Evolutionary conservation across 2,113 vertebrate species (phyloP), one percentile per base, ranked within the genome.

Genomic region (Callionymus lyra): DNA sequence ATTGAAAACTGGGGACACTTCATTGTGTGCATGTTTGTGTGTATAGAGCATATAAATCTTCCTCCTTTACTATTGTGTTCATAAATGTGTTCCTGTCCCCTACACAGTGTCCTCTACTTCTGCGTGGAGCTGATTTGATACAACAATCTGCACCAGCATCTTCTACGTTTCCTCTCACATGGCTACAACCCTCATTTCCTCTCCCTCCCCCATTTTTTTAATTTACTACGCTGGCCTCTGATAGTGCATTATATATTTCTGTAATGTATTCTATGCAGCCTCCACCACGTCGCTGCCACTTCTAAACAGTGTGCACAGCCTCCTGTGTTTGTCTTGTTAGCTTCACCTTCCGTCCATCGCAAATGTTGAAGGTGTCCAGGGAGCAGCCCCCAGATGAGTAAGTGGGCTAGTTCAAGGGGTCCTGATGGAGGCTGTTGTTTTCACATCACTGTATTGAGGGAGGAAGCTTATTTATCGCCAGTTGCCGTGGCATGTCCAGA

Each of bases 311-410:
- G 45, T 62, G 54, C 44, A 17, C 60, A 50, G 63, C 60, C 38
- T 65, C 51, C 50, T 59, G 57, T 76, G 69, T 73, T 68, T 50
- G 50, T 56, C 60, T 68, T 15, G 38, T 74, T 76, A 74, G 46
- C 56, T 44, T 69, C 43, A 67, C 65, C 62, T 63, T 38, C 41
- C 48, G 63, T 71, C 55, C 43, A 47, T 50, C 56, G 50, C 54
- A 67, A 67, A 40, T 27, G 2, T 41, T 47, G 56, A 34, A 65
- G 63, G 49, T 56, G 4, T 27, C 4, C 21, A 27, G 21, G 66
- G 56, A 52, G 49, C 8, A 11, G 46, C 46, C 33, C 50, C 50
- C 62, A 59, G 50, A 65, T 60, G 65, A 39, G 42, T 56, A 51
- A 41, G 41, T 51, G 38, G 50, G 54, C 60, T 51, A 60, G 53